These are phyloP conservation scores for Onychostruthus taczanowskii DNA, from an alignment of 2,113 vertebrate species.

Conservation along the genomic window DNA sequence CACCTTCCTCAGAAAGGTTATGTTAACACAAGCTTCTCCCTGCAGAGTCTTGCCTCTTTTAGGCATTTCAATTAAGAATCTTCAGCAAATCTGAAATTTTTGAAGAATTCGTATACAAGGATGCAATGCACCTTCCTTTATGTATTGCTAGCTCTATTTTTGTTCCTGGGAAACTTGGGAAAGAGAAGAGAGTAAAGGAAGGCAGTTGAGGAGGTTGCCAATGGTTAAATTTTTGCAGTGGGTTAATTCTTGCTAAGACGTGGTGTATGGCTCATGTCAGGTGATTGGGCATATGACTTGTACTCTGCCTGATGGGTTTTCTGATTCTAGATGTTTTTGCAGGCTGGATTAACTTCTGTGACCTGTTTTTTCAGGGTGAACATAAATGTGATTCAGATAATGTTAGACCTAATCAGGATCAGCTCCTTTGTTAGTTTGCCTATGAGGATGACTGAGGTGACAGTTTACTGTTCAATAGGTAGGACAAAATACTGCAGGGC, in stretches of 20 bases:
- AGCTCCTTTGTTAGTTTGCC: background rate
- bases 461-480: background rate
- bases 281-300: background rate
- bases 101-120: background rate
- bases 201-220: background rate
- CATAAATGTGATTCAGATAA: background rate
- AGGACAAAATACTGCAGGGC: background rate
- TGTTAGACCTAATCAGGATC: constrained; percentile 12
- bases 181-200: background rate
- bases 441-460: background rate
- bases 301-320: background rate
- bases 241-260: background rate
- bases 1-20: background rate
- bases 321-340: background rate
- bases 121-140: background rate
- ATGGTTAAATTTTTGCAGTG: background rate
- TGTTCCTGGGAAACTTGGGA: background rate
- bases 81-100: background rate
- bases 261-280: background rate
- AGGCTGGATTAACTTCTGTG: constrained; percentile 28
- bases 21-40: background rate
- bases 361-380: background rate
- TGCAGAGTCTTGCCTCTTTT: background rate
- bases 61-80: background rate
- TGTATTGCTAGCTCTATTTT: background rate